Evolutionary conservation across 2,113 vertebrate species (phyloP).

Genomic region (Lamprotornis superbus): DNA sequence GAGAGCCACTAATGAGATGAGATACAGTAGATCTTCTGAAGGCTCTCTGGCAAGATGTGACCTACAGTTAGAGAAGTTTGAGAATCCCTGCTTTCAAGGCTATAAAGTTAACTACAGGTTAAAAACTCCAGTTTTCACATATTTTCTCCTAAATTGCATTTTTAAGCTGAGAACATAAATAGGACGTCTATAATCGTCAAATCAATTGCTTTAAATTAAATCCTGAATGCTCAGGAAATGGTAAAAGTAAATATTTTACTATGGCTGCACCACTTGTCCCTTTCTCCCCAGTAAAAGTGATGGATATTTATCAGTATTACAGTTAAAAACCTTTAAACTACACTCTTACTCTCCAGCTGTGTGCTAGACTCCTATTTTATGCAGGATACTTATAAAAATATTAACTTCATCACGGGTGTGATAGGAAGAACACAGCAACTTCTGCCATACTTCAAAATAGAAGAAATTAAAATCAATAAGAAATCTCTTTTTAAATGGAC

Average conservation of each 20-base stretch:
- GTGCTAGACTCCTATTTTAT: neutral
- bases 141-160: neutral
- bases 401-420: neutral
- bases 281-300: neutral
- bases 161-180: slow-evolving; percentile 3
- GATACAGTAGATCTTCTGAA: neutral
- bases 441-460: neutral
- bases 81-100: neutral
- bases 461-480: neutral
- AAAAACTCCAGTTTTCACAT: neutral
- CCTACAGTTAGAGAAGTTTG: neutral
- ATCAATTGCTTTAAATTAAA: neutral
- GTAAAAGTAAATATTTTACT: neutral
- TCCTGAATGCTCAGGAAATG: neutral
- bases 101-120: neutral
- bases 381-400: neutral
- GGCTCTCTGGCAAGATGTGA: neutral
- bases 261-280: neutral
- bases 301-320: neutral
- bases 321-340: neutral
- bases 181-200: neutral
- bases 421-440: neutral
- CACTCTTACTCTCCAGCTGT: neutral
- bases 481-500: neutral
- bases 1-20: neutral